Percentiles rank a stretch among this genome's conserved stretches.
phyloP scores from a whole-genome alignment of 2,113 vertebrate species.

The Dissostichus mawsoni region DNA sequence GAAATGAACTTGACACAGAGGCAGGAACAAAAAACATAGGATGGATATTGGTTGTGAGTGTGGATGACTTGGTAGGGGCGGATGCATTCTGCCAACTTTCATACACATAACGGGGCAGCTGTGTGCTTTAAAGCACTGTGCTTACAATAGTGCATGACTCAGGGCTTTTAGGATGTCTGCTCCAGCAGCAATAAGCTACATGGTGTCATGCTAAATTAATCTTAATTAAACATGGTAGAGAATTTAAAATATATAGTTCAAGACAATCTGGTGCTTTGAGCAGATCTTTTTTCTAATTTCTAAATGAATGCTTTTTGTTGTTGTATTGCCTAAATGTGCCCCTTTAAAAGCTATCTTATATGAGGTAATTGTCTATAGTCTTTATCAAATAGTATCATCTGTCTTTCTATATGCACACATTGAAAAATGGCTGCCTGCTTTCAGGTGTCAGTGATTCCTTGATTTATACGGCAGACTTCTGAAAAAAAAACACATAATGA shows the following conservation, averaged over 20 bases:
- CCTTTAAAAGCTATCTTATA: constrained; percentile 12
- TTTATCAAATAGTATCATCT: constrained; percentile 3
- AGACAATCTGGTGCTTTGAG: constrained; percentile 13
- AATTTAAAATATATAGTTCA: neutral
- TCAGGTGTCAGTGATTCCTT: constrained; percentile 6
- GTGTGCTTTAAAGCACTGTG: constrained; percentile 33
- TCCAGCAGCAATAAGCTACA: constrained; percentile 12
- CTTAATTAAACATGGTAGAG: constrained; percentile 29
- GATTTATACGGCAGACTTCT: neutral
- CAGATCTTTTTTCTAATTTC: constrained; percentile 1
- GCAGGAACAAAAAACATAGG: constrained; percentile 54
- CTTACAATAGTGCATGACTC: constrained; percentile 41
- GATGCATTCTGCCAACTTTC: constrained; percentile 48
- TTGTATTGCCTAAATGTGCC: constrained; percentile 32
- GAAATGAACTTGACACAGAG: constrained; percentile 74
- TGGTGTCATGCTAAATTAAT: constrained; percentile 24
- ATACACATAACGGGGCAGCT: constrained; percentile 41
- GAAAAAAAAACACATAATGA: constrained; percentile 15
- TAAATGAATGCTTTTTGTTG: constrained; percentile 7
- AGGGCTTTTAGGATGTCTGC: constrained; percentile 27
- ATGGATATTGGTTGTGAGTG: constrained; percentile 60
- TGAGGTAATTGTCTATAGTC: constrained; percentile 15
- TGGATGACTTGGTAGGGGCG: constrained; percentile 41
- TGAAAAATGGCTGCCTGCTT: constrained; percentile 44
- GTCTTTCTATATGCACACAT: constrained; percentile 19